Conservation (phyloP, 2,888 invertebrate genomes). For the Kryphioiulus occultus region DNA sequence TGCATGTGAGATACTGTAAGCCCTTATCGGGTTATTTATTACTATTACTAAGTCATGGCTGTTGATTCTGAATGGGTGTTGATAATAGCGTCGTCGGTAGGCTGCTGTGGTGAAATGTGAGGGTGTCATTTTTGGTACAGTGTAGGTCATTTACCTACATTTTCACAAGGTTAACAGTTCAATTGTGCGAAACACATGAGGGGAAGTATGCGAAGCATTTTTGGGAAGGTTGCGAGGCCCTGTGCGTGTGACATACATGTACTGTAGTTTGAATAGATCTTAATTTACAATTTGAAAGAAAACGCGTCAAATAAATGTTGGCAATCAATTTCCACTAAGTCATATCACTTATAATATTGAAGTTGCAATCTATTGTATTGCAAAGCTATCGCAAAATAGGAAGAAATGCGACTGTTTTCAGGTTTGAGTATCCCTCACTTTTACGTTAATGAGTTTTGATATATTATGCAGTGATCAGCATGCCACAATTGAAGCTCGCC, state of each 20-base stretch:
- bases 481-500: neutral
- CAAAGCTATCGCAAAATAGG: neutral
- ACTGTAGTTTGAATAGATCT: neutral
- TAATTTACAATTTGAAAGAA: no score
- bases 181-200: no score
- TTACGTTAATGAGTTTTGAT: neutral
- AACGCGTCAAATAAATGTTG: neutral
- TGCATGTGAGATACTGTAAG: no score
- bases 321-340: conserved; percentile 15
- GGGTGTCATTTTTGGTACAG: no score
- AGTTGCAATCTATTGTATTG: neutral
- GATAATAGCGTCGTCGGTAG: no score
- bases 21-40: no score
- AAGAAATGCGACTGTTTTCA: neutral
- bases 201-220: neutral
- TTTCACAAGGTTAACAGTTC: no score
- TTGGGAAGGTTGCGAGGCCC: neutral
- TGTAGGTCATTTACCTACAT: no score
- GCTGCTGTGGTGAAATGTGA: no score
- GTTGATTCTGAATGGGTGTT: no score
- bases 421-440: neutral
- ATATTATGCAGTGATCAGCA: neutral
- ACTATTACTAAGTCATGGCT: no score
- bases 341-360: neutral
- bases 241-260: neutral